Conservation (phyloP, 2,113 vertebrate species). For the Colinus virginianus region DNA sequence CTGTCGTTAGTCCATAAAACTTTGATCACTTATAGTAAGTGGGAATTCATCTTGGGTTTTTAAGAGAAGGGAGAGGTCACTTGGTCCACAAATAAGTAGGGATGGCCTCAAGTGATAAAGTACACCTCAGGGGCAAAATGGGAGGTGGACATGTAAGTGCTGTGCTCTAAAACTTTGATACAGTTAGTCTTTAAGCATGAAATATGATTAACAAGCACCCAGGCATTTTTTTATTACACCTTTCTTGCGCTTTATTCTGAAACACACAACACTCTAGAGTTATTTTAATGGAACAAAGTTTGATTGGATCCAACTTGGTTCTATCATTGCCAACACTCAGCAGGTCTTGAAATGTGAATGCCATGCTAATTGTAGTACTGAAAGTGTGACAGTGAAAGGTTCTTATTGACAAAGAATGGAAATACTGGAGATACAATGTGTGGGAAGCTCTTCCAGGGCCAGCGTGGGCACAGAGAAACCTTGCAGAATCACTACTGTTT, state of each 20-base stretch:
- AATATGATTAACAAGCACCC: neutral
- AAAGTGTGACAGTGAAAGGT: no score
- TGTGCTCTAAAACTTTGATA: neutral
- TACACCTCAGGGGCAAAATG: neutral
- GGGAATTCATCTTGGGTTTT: slow-evolving; percentile 48
- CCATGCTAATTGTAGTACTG: neutral
- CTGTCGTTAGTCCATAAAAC: slow-evolving; percentile 65
- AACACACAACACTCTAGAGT: neutral
- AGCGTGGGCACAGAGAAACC: neutral
- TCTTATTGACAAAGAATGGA: no score
- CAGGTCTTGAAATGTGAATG: neutral
- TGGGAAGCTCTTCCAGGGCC: neutral
- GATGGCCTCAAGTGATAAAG: neutral
- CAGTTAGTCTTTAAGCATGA: neutral
- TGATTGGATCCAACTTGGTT: neutral
- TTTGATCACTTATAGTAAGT: slow-evolving; percentile 58
- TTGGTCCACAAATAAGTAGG: no score
- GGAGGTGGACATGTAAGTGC: neutral
- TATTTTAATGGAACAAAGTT: neutral
- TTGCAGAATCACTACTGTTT: neutral
- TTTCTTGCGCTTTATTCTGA: neutral
- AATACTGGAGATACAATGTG: neutral
- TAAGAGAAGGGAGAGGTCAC: slow-evolving; percentile 51
- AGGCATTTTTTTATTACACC: neutral
- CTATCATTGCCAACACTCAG: neutral